Base-by-base conservation (phyloP, 1,140 invertebrate genomes). In the Thalassaphorura encarpata region DNA sequence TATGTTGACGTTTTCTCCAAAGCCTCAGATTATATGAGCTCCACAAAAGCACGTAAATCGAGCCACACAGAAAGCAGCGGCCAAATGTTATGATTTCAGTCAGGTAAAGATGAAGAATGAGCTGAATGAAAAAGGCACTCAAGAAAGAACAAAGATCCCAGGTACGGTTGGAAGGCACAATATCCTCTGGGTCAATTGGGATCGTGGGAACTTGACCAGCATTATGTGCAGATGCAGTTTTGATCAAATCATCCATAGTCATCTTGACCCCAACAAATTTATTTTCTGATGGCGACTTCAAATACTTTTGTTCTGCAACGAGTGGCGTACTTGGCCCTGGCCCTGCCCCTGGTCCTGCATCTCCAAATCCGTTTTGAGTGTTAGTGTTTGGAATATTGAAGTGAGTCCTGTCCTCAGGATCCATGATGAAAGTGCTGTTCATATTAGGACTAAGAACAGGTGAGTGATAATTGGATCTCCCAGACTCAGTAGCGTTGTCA, bases 31-130 rank as follows among this genome's bases (percentile, higher is more conserved):
- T 1, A n/a, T 43, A 26, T 29, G 27, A 47, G 29, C 29, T 28
- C 54, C 54, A 56, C 19, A 49, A 6, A n/a, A 56, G n/a, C 28
- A 56, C 18, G 27, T 56, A 49, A 26, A 41, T 49, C 6, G 54
- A 31, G 21, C 42, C 42, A 45, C 54, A 56, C 23, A 51, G 2
- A 8, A 36, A 36, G 24, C 54, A n/a, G 42, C 13, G n/a, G 33
- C 33, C 33, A 11, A 11, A 11, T n/a, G 33, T n/a, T 11, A 36
- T n/a, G 33, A 36, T 24, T 40, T 47, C 6, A 24, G 27, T 15
- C 42, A 27, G n/a, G 33, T 33, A 16, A 56, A 28, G 13, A 50
- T 21, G 47, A 29, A 56, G 23, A 3, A 56, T 24, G 42, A 56
- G 33, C 18, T 56, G 54, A 15, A 33, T 27, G 26, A 56, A 21